A percentile compares a stretch with the other conserved stretches of the same genome.
Evolutionary conservation across 2,888 invertebrate species (phyloP).

Genomic region (Seira musarum): DNA sequence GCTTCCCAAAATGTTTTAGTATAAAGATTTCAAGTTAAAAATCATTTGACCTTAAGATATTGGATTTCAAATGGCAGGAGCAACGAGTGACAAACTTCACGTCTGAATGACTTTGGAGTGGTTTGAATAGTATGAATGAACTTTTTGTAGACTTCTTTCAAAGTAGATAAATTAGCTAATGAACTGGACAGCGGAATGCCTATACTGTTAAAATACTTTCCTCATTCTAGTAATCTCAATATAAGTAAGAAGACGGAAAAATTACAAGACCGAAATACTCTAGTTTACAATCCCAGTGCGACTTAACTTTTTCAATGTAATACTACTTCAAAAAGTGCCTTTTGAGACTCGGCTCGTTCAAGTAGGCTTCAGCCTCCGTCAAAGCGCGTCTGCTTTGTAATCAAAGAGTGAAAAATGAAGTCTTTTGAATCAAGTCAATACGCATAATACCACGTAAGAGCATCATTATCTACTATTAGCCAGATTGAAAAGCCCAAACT

Average conservation of each 20-base stretch:
- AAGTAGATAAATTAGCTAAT: background rate
- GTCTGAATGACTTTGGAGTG: background rate
- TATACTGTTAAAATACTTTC: background rate
- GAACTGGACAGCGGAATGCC: background rate
- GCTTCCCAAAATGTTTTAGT: no score
- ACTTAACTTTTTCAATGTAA: background rate
- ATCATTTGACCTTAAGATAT: no score
- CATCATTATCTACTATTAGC: constrained; percentile 1
- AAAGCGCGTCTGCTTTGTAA: background rate
- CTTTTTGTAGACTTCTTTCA: background rate
- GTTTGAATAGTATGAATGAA: background rate
- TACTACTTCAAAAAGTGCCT: background rate
- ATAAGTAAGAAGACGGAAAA: no score
- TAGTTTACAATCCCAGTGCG: background rate
- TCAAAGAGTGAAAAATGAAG: background rate
- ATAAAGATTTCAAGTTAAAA: no score
- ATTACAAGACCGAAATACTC: background rate
- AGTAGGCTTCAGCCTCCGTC: background rate
- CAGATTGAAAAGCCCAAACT: background rate
- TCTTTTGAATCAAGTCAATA: background rate
- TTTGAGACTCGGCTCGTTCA: background rate
- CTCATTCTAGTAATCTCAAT: constrained; percentile 1
- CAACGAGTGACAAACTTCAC: no score
- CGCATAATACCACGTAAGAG: background rate
- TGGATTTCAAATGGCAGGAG: no score